Percentiles rank a stretch among this genome's conserved stretches.
phyloP scores from a whole-genome alignment of 1,140 invertebrate genomes.

The Scaptomyza pallida region DNA sequence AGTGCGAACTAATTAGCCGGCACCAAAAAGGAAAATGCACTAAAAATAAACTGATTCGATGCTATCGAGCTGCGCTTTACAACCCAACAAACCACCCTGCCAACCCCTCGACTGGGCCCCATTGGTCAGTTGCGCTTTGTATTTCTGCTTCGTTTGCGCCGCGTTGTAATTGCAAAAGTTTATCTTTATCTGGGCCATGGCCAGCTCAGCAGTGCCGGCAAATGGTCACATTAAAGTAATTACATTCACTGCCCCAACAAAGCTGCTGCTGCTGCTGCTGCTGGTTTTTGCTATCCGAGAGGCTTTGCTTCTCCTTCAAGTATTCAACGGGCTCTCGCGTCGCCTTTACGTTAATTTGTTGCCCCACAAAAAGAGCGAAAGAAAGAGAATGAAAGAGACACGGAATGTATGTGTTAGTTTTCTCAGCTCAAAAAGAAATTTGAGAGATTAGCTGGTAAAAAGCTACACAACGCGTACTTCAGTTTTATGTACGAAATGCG shows the following conservation, averaged over 20 bases:
- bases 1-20: conserved; percentile 64
- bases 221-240: conserved; percentile 82
- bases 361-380: neutral
- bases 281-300: conserved; percentile 1
- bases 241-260: conserved; percentile 61
- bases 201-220: conserved; percentile 62
- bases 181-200: conserved; percentile 74
- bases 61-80: conserved; percentile 67
- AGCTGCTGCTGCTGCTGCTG: conserved; percentile 5
- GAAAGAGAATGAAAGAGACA: neutral
- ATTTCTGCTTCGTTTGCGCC: conserved; percentile 67
- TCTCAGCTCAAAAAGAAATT: conserved; percentile 2
- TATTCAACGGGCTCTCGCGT: conserved; percentile 1
- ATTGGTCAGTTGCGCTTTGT: conserved; percentile 39
- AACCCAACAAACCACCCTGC: neutral
- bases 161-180: conserved; percentile 81
- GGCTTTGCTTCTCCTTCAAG: neutral
- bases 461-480: neutral
- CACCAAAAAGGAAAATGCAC: conserved; percentile 52
- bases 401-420: conserved; percentile 11
- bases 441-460: conserved; percentile 8
- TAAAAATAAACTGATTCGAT: conserved; percentile 76
- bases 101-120: neutral
- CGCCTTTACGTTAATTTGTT: conserved; percentile 25
- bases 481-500: neutral